Base-by-base conservation (phyloP, 1,140 invertebrate genomes). In the Asobara japonica region DNA sequence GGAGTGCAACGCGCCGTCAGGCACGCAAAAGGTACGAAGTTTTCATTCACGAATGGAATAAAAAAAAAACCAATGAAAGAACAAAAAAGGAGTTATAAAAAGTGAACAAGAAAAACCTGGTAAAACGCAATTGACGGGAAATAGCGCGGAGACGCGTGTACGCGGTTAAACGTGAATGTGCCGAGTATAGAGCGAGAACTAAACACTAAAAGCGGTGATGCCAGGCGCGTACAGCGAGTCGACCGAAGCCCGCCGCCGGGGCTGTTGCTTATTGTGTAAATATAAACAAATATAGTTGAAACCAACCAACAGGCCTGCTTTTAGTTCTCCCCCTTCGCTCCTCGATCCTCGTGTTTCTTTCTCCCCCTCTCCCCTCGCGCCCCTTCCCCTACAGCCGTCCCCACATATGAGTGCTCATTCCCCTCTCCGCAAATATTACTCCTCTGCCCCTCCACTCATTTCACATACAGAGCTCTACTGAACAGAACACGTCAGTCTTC, bases 211-310 rank as follows among this genome's bases (percentile, higher is more conserved):
- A 82, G 80, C 82, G 77, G 68, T 33, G 71, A 69, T 73, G 70
- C 70, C 70, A 72, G 65, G 41, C 70, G 70, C 64, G 70, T 72
- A 65, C 41, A 45, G 64, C 51, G 69, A 71, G 62, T 65, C 69
- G 66, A 38, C 33, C 65, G 61, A 71, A 78, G 41, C 75, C 77
- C 79, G 82, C 79, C 78, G 81, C 74, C 82, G 80, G 81, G 82
- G 83, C 84, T 84, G 83, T 86, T 87, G 86, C 86, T 88, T 87
- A 86, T 87, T 87, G 86, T 88, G 86, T 88, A 87, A 87, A 87
- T 87, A 87, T 87, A 87, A 87, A 88, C 85, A 87, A 87, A 88
- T 86, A 87, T 87, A 84, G 84, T 83, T 83, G 84, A 86, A 84
- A 86, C 86, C 84, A 84, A 87, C 86, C 86, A 87, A 87, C 85